Evolutionary conservation across 2,888 invertebrate genomes (phyloP).

Genomic region (Anarsia innoxiella): DNA sequence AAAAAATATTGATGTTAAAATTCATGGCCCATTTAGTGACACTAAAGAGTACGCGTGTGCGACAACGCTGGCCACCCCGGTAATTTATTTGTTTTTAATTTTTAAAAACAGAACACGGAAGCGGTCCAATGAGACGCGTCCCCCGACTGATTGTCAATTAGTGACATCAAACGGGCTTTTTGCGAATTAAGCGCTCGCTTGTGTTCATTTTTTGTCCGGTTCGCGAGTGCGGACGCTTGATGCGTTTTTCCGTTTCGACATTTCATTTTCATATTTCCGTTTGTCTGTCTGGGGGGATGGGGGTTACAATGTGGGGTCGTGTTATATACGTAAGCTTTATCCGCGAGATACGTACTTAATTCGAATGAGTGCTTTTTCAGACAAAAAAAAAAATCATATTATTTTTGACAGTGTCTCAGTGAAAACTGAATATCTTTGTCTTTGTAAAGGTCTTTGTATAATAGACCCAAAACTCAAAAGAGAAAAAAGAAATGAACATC

Average conservation of each 20-base stretch:
- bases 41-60: background rate
- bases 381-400: conserved; percentile 16
- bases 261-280: conserved; percentile 74
- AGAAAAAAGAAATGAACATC: too few relatives aligned
- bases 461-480: too few relatives aligned
- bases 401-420: conserved; percentile 2
- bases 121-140: conserved; percentile 70
- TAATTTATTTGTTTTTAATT: conserved; percentile 72
- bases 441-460: too few relatives aligned
- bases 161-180: conserved; percentile 76
- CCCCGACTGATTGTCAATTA: conserved; percentile 74
- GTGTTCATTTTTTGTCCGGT: conserved; percentile 69
- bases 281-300: conserved; percentile 53
- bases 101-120: conserved; percentile 68
- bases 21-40: conserved; percentile 10
- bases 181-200: conserved; percentile 73
- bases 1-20: conserved; percentile 5
- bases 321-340: conserved; percentile 34
- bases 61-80: conserved; percentile 49
- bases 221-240: conserved; percentile 52
- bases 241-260: conserved; percentile 69
- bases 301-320: conserved; percentile 44
- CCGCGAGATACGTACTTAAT: conserved; percentile 50
- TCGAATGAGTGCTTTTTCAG: conserved; percentile 45
- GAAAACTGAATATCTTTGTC: too few relatives aligned